Evolutionary conservation across 2,797 vertebrate species (phyloP).

Genomic region (Trachops cirrhosus): DNA sequence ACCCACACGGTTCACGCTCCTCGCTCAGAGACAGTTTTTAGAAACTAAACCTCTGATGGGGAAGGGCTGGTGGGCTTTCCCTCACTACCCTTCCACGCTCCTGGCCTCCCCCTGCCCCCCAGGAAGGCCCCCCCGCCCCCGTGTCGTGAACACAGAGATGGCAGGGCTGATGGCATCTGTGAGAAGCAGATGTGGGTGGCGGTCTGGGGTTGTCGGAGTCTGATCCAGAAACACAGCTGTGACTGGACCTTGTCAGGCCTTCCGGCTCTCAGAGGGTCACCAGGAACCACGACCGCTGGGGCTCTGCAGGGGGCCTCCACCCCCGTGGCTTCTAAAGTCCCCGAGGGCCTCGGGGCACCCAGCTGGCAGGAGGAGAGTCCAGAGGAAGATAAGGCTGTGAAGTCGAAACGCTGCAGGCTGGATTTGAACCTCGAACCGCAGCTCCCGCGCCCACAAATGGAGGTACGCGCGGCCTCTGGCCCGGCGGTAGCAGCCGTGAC

Average conservation of each 20-base stretch:
- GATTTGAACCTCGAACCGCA: neutral
- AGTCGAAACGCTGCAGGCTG: too few species aligned
- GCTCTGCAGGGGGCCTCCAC: rapidly evolving
- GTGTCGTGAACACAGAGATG: rapidly evolving
- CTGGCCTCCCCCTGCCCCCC: neutral
- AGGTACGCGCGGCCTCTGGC: rapidly evolving
- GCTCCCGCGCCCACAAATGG: neutral
- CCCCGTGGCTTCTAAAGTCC: neutral
- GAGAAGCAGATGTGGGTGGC: neutral
- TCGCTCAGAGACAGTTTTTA: neutral
- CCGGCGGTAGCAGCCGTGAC: too few species aligned
- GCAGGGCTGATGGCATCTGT: neutral
- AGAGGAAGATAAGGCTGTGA: neutral
- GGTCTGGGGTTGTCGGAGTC: neutral
- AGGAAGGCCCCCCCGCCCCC: neutral
- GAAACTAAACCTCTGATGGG: neutral
- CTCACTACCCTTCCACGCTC: neutral
- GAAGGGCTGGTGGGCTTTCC: neutral
- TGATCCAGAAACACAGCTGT: too few species aligned
- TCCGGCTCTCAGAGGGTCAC: too few species aligned
- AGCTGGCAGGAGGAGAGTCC: rapidly evolving
- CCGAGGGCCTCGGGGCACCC: rapidly evolving
- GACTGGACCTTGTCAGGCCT: neutral
- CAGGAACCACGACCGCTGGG: neutral
- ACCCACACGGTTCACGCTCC: neutral